Conservation (phyloP, 2,888 invertebrate genomes). For the Psylliodes chrysocephalus region DNA sequence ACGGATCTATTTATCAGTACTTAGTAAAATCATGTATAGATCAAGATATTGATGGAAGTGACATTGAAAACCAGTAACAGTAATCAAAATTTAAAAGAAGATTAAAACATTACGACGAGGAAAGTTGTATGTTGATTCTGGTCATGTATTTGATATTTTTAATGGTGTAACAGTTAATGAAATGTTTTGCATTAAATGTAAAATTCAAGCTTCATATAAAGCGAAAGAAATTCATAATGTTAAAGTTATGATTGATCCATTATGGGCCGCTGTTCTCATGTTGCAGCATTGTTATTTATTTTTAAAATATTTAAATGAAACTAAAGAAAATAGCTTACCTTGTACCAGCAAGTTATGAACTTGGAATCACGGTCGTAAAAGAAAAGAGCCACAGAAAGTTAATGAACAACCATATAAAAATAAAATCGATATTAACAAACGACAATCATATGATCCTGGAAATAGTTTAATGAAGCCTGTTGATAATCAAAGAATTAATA, state of each 20-base stretch:
- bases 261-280: conserved; percentile 8
- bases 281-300: too few relatives aligned
- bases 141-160: conserved; percentile 10
- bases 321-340: neutral
- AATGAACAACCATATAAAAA: conserved; percentile 2
- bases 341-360: conserved; percentile 9
- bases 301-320: conserved; percentile 6
- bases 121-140: neutral
- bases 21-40: conserved; percentile 9
- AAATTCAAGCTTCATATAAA: conserved; percentile 6
- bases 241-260: conserved; percentile 3
- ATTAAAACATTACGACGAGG: conserved; percentile 1
- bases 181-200: conserved; percentile 12
- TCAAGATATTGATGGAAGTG: neutral
- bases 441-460: neutral
- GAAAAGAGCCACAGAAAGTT: conserved; percentile 10
- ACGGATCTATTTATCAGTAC: conserved; percentile 4
- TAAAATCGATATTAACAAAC: neutral
- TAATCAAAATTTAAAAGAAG: neutral
- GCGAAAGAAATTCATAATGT: conserved; percentile 10
- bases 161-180: neutral
- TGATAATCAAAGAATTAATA: conserved; percentile 14
- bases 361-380: conserved; percentile 10
- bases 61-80: conserved; percentile 1
- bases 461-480: too few relatives aligned